These are phyloP conservation scores for Drosophila peninsularis DNA, from an alignment of 2,888 invertebrate genomes.

Conservation along the genomic window DNA sequence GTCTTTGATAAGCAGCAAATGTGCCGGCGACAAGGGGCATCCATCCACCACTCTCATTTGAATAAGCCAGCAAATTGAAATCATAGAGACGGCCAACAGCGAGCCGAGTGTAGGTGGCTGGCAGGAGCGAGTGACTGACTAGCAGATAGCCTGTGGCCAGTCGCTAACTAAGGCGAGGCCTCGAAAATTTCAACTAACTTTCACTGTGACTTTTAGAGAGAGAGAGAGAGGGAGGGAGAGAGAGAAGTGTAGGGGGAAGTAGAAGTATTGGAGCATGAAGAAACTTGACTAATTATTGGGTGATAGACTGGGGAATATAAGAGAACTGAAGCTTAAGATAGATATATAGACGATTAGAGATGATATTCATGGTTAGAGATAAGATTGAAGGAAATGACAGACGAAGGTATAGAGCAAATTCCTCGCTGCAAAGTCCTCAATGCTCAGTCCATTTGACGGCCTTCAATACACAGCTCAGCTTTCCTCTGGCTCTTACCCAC, in stretches of 20 bases:
- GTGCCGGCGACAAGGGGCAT: slow-evolving; percentile 18
- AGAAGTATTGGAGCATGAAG: not conserved
- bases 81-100: slow-evolving; percentile 20
- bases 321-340: too few relatives aligned
- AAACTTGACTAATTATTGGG: not conserved
- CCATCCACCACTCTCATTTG: slow-evolving; percentile 40
- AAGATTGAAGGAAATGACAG: too few relatives aligned
- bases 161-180: not conserved
- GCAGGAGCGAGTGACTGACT: not conserved
- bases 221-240: too few relatives aligned
- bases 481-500: too few relatives aligned
- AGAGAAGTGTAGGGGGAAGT: not conserved
- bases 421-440: too few relatives aligned
- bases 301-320: not conserved
- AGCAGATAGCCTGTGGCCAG: slow-evolving; percentile 7
- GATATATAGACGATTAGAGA: too few relatives aligned
- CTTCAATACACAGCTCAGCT: too few relatives aligned
- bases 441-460: too few relatives aligned
- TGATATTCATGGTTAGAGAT: too few relatives aligned
- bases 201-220: too few relatives aligned
- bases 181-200: not conserved
- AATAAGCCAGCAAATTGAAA: slow-evolving; percentile 62
- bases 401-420: too few relatives aligned
- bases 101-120: not conserved
- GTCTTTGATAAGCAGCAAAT: slow-evolving; percentile 71